A percentile compares a stretch with the other conserved stretches of the same genome.
These are phyloP conservation scores for Girardia tigrina DNA, from an alignment of 2,888 invertebrate species.

Conservation along the genomic window DNA sequence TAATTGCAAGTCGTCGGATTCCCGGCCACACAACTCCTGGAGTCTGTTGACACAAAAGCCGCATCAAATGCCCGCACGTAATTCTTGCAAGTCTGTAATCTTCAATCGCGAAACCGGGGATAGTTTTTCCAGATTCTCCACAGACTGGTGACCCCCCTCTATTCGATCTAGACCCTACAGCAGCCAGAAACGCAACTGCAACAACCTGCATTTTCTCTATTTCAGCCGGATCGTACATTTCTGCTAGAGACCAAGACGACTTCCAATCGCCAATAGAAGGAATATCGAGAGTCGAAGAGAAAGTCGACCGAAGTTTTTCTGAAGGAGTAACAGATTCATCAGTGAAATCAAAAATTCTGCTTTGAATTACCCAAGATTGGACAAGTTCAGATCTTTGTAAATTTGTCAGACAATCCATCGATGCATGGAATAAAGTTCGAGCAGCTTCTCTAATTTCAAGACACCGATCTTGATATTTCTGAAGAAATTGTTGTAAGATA, in stretches of 20 bases:
- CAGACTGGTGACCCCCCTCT: background rate
- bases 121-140: conserved; percentile 44
- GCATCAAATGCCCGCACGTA: conserved; percentile 56
- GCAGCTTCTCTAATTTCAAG: conserved; percentile 70
- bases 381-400: conserved; percentile 80
- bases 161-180: conserved; percentile 72
- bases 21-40: background rate
- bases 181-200: conserved; percentile 83
- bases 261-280: background rate
- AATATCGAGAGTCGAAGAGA: background rate
- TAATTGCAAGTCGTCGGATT: conserved; percentile 79
- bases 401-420: conserved; percentile 70
- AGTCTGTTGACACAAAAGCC: background rate
- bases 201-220: conserved; percentile 79
- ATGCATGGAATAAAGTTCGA: conserved; percentile 81
- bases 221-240: background rate
- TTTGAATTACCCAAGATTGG: conserved; percentile 71
- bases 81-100: conserved; percentile 77
- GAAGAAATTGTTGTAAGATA: background rate
- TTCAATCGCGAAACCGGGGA: conserved; percentile 67
- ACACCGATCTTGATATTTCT: conserved; percentile 12
- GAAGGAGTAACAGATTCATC: background rate
- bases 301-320: background rate
- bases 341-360: background rate
- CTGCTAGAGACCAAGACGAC: background rate